Evolutionary conservation across 2,113 vertebrate species (phyloP), one percentile per base, ranked within the genome.

Genomic region (Sander vitreus): DNA sequence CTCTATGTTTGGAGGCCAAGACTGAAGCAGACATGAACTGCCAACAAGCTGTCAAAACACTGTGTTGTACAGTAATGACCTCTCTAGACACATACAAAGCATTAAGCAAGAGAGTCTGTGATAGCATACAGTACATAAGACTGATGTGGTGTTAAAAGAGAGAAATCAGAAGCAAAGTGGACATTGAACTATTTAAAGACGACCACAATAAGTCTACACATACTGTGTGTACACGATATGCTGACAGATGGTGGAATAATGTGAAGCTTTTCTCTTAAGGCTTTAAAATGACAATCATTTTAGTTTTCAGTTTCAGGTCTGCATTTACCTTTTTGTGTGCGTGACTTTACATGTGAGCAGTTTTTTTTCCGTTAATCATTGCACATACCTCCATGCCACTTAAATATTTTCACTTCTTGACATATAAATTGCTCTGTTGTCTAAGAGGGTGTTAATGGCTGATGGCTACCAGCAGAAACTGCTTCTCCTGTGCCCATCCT

Each of bases 1-100:
- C 33, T 62, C n/a, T 65, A 25, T 23, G 62, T 68, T 66, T 70
- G 63, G 55, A 72, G 57, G 57, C 73, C 43, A 71, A 80, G 72
- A 88, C 1, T 83, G 76, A 87, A 80, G 77, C 0, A 66, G 76
- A 88, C 54, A 23, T 45, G 45, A 27, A 51, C 78, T 77, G 80
- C 84, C 90, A 90, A 68, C 68, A 84, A 80, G 4, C 79, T 53
- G 80, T 87, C 86, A 84, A 76, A 91, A 84, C 86, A 87, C 51
- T 12, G 25, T 50, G 33, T 62, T 59, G 53, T 68, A 73, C 73
- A 78, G 62, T 85, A 81, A 89, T 69, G 59, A 36, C 57, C n/a
- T 59, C 33, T 89, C 53, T 78, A 78, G 79, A 81, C 70, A 74
- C 76, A 86, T 66, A 57, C 55, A 84, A 88, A 78, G 12, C 13